Evolutionary conservation across 2,113 vertebrate species (phyloP).

Genomic region (Elaphurus davidianus): DNA sequence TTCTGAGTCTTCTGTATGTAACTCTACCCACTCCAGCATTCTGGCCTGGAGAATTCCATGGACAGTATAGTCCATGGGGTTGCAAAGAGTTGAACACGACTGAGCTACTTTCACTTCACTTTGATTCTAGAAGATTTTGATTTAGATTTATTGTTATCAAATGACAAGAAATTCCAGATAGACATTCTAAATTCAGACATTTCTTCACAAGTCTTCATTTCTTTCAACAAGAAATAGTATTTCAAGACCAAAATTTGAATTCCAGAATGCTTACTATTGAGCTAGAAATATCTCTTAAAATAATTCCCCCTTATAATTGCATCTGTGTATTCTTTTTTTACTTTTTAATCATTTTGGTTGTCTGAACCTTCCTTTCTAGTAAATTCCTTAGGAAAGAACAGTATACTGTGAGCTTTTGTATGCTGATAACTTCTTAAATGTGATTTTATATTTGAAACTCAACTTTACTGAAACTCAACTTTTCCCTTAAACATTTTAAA

Average conservation of each 20-base stretch:
- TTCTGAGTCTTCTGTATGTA: background rate
- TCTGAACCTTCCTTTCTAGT: background rate
- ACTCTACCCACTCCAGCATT: background rate
- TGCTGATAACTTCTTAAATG: background rate
- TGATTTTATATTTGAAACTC: background rate
- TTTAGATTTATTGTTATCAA: background rate
- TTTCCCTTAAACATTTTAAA: background rate
- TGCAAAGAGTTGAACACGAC: accelerated
- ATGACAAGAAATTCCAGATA: background rate
- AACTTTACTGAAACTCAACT: background rate
- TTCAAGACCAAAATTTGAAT: background rate
- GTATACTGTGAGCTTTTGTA: background rate
- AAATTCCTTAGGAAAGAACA: background rate
- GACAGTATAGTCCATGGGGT: background rate
- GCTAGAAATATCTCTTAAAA: background rate
- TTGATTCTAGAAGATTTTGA: background rate
- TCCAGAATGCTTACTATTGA: background rate
- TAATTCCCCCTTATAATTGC: background rate
- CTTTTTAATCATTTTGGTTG: background rate
- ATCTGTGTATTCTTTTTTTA: background rate
- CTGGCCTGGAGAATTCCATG: background rate
- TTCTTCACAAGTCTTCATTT: background rate
- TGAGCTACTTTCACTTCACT: background rate
- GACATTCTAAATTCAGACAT: background rate
- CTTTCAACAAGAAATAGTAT: background rate